phyloP scores from a whole-genome alignment of 2,797 vertebrate genomes.

The Sebastes matsubarae region DNA sequence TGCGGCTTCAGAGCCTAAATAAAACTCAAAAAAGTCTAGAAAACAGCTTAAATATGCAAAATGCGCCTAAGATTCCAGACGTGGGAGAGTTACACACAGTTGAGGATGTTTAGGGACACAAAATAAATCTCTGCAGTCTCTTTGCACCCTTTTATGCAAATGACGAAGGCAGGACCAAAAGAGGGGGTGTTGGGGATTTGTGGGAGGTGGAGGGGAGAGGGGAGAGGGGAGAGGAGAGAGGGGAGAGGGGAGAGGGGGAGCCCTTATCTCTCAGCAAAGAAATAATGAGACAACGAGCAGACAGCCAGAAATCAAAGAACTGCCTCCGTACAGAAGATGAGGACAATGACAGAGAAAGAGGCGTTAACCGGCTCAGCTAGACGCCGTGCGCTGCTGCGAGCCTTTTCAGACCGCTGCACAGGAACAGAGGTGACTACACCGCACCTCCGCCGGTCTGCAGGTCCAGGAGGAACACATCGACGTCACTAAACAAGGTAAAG shows the following conservation, averaged over 20 bases:
- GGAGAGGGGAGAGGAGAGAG: background rate
- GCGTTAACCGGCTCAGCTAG: conserved; percentile 6
- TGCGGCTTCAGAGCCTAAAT: background rate
- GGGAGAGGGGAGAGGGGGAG: background rate
- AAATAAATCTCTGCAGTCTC: conserved; percentile 64
- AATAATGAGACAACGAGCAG: background rate
- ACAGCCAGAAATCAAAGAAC: conserved; percentile 7
- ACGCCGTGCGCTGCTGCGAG: background rate
- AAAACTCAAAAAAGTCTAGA: background rate
- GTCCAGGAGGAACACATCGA: background rate
- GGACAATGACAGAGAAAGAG: conserved; percentile 8
- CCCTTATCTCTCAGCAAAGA: background rate
- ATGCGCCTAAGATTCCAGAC: background rate
- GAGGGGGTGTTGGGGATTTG: background rate
- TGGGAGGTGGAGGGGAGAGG: background rate
- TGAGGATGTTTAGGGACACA: conserved; percentile 5
- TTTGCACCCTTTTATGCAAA: conserved; percentile 69
- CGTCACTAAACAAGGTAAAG: conserved; percentile 31
- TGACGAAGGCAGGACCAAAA: conserved; percentile 32
- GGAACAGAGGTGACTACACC: conserved; percentile 20
- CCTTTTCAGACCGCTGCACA: background rate
- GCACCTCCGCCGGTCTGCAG: background rate
- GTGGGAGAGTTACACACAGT: background rate
- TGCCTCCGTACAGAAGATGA: conserved; percentile 11
- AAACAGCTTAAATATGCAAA: background rate